These are phyloP conservation scores for Falco peregrinus DNA, from an alignment of 2,797 vertebrate genomes.

Conservation along the genomic window DNA sequence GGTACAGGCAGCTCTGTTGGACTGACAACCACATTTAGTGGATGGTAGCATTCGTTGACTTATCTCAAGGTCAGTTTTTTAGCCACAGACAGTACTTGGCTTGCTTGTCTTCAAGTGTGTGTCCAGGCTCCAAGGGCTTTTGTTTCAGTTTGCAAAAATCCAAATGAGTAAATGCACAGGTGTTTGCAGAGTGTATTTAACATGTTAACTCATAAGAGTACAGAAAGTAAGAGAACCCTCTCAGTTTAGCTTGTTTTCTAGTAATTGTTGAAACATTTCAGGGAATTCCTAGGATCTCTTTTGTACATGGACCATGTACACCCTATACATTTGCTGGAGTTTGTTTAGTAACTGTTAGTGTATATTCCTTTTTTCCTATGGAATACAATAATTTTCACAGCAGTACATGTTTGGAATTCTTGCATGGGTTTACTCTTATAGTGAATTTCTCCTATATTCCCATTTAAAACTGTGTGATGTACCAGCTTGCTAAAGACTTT, in stretches of 20 bases:
- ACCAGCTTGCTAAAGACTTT: background rate
- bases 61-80: background rate
- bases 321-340: background rate
- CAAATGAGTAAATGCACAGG: background rate
- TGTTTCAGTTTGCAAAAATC: background rate
- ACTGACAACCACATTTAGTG: rapidly evolving
- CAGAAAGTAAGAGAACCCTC: background rate
- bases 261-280: background rate
- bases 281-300: background rate
- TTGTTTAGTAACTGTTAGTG: background rate
- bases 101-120: background rate
- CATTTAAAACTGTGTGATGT: background rate
- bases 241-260: background rate
- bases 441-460: background rate
- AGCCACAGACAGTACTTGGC: background rate
- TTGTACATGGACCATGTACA: background rate
- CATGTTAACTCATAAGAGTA: background rate
- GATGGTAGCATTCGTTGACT: background rate
- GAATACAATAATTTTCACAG: background rate
- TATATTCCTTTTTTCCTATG: background rate
- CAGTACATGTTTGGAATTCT: background rate
- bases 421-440: background rate
- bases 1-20: background rate
- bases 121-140: background rate
- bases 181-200: background rate